Evolutionary conservation across 2,113 vertebrate genomes (phyloP).

Genomic region (Pongo pygmaeus): DNA sequence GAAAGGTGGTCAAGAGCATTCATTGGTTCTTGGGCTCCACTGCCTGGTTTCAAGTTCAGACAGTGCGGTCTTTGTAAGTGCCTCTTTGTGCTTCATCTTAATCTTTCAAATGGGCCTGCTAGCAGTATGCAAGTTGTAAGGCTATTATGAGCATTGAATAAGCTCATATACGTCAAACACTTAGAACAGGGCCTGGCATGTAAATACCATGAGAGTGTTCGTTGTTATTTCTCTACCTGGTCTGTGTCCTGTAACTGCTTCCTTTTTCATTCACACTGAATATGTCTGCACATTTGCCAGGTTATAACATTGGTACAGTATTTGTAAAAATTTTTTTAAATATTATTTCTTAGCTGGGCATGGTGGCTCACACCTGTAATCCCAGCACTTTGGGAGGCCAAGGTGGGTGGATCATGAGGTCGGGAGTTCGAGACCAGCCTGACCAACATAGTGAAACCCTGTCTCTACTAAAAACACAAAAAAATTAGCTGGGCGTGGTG

Average conservation of each 20-base stretch:
- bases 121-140: fast-evolving
- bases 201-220: neutral
- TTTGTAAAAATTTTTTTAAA: neutral
- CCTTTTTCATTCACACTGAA: neutral
- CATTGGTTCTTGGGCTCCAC: neutral
- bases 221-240: neutral
- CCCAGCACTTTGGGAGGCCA: too few relatives aligned
- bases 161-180: neutral
- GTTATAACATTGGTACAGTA: neutral
- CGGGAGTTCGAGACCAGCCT: too few relatives aligned
- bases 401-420: too few relatives aligned
- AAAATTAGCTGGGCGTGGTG: too few relatives aligned
- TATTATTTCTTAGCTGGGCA: neutral
- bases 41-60: neutral
- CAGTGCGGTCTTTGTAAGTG: neutral
- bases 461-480: too few relatives aligned
- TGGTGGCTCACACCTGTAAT: too few relatives aligned
- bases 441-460: too few relatives aligned
- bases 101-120: neutral
- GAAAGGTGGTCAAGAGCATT: neutral
- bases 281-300: neutral
- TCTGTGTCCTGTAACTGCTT: neutral
- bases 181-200: neutral
- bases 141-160: neutral
- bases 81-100: neutral